A percentile compares a stretch with the other conserved stretches of the same genome.
These are phyloP conservation scores for Gymnosoma rotundatum DNA, from an alignment of 2,888 invertebrate genomes.

Conservation along the genomic window DNA sequence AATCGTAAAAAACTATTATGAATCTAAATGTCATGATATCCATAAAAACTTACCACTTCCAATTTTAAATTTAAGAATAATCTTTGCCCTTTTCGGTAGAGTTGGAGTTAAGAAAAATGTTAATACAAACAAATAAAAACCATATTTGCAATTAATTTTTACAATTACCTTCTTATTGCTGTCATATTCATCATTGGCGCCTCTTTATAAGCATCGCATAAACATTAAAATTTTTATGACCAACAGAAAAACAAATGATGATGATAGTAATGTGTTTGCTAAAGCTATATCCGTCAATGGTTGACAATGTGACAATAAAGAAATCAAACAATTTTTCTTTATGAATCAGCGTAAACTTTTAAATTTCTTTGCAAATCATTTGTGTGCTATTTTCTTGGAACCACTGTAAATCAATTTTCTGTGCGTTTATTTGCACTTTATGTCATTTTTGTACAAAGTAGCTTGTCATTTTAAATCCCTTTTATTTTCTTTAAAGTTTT, in stretches of 20 bases:
- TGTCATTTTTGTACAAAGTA: conserved; percentile 66
- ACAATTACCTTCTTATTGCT: conserved; percentile 35
- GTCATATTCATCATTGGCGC: conserved; percentile 61
- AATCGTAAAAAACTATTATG: no score
- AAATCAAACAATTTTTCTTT: not conserved
- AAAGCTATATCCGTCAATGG: not conserved
- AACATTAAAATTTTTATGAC: conserved; percentile 46
- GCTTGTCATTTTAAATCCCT: conserved; percentile 66
- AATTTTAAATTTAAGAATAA: no score
- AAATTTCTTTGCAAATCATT: not conserved
- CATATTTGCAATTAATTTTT: conserved; percentile 1
- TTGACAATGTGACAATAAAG: conserved; percentile 4
- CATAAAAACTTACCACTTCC: no score
- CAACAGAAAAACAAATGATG: conserved; percentile 32
- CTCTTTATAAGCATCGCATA: conserved; percentile 53
- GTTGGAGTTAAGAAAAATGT: not conserved
- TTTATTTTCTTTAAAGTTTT: conserved; percentile 27
- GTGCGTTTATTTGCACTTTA: conserved; percentile 60
- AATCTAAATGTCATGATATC: no score
- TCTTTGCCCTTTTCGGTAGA: no score
- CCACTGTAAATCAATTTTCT: conserved; percentile 56
- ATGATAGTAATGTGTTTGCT: conserved; percentile 26
- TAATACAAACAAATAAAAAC: not conserved
- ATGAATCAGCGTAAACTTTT: not conserved
- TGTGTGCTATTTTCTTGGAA: not conserved